These are phyloP conservation scores for Gallinago undulata DNA, from an alignment of 2,113 vertebrate species.

Conservation along the genomic window DNA sequence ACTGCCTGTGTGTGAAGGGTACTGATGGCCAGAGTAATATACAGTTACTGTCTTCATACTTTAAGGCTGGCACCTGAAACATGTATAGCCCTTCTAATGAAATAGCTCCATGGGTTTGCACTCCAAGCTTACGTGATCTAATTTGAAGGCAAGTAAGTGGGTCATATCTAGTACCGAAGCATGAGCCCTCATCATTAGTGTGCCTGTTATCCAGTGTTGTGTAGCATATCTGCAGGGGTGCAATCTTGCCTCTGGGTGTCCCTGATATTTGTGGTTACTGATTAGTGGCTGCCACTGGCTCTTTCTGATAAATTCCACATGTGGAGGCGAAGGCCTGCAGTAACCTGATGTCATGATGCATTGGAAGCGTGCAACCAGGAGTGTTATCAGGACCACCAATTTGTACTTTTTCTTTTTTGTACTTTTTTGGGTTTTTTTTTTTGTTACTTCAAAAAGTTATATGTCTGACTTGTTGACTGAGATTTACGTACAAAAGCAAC, in stretches of 20 bases:
- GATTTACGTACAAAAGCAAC: neutral
- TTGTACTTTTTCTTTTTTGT: neutral
- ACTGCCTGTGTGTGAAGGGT: slow-evolving; percentile 8
- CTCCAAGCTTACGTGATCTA: slow-evolving; percentile 7
- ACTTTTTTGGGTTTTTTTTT: too few relatives aligned
- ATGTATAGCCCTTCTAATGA: slow-evolving; percentile 27
- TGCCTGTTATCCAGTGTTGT: slow-evolving; percentile 53
- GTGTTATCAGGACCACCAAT: neutral
- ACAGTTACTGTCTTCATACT: neutral
- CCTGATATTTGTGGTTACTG: slow-evolving; percentile 55
- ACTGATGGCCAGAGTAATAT: slow-evolving; percentile 9
- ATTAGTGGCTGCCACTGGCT: slow-evolving; percentile 36
- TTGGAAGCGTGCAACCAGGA: neutral
- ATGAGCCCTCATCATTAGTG: slow-evolving; percentile 44
- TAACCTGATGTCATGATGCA: neutral
- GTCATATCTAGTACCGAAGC: slow-evolving; percentile 44
- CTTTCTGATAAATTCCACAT: slow-evolving; percentile 30
- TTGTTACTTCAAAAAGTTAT: neutral
- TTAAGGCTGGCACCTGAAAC: neutral
- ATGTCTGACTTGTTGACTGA: neutral
- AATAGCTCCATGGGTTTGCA: slow-evolving; percentile 6
- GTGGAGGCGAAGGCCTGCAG: neutral
- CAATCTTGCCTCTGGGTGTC: slow-evolving; percentile 48
- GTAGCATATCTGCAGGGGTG: slow-evolving; percentile 62
- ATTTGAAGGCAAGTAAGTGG: slow-evolving; percentile 46